Evolutionary conservation across 2,797 vertebrate species (phyloP), one percentile per base, ranked within the genome.

Genomic region (Buceros bicornis): DNA sequence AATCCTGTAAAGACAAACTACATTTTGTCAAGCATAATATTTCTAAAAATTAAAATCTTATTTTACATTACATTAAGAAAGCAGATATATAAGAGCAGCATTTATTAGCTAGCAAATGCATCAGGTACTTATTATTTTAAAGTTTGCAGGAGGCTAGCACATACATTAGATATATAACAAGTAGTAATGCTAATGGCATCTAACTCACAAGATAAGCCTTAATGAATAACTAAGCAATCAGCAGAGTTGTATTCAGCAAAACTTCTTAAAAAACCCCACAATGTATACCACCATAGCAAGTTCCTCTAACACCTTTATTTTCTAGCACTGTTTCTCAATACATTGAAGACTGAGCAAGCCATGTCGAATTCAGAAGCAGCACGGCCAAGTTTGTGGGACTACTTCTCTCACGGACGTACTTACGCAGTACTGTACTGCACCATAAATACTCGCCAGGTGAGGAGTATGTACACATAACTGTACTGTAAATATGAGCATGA

Each of bases 1-100:
- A 99, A 97, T 99, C 99, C 99, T 99, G 97, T 33, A 98, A 97
- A 93, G 95, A 96, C 60, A 97, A 82, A 94, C 94, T 93, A 86
- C 58, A 94, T 96, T 96, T 96, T 95, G 94, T 97, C 91, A 95
- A 94, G 91, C 88, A 95, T 76, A 73, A 70, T 83, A n/a, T 77
- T 87, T 42, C 11, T 11, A 72, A 70, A 86, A 76, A 42, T 33
- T 7, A 81, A 40, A 65, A 40, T 37, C 20, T 19, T 35, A 35
- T 62, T 71, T 77, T 48, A 94, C 11, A 82, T 76, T 95, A 62
- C 4, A 65, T 81, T 85, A 78, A 90, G 47, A 91, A 21, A 95
- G 82, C 57, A 93, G 26, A 86, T 87, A 64, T 1, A 61, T 4
- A 93, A 92, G 81, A 73, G 35, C 54, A 85, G 33, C 26, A 78